Conservation (phyloP, 1,140 invertebrate genomes). For the Orius laevigatus region DNA sequence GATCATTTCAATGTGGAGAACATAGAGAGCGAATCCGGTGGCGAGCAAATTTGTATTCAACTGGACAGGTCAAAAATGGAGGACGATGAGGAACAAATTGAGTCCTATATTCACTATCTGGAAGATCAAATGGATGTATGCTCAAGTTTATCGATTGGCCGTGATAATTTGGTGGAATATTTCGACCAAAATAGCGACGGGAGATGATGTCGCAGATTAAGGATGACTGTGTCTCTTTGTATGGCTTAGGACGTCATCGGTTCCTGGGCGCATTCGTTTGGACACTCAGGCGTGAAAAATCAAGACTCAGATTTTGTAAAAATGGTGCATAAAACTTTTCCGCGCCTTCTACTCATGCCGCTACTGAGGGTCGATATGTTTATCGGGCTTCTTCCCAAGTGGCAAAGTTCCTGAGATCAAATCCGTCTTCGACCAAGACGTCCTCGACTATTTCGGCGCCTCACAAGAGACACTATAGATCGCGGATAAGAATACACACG, state of each 20-base stretch:
- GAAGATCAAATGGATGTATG: slow-evolving; percentile 26
- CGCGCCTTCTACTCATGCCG: slow-evolving; percentile 16
- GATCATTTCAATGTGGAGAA: slow-evolving; percentile 22
- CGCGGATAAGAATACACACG: slow-evolving; percentile 27
- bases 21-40: slow-evolving; percentile 22
- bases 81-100: slow-evolving; percentile 26
- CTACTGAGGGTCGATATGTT: slow-evolving; percentile 14
- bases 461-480: slow-evolving; percentile 29
- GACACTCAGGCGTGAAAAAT: slow-evolving; percentile 32
- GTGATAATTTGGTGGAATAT: slow-evolving; percentile 13
- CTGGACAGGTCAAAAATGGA: slow-evolving; percentile 25
- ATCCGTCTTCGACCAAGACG: slow-evolving; percentile 16
- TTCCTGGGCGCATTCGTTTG: slow-evolving; percentile 36
- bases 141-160: slow-evolving; percentile 18
- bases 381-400: slow-evolving; percentile 7
- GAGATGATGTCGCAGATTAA: slow-evolving; percentile 2
- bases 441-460: slow-evolving; percentile 29
- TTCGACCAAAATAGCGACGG: background rate
- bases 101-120: slow-evolving; percentile 28
- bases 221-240: slow-evolving; percentile 35
- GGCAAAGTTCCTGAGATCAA: slow-evolving; percentile 12
- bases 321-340: slow-evolving; percentile 27
- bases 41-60: slow-evolving; percentile 19
- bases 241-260: slow-evolving; percentile 28
- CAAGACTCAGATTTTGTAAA: slow-evolving; percentile 30